Base-by-base conservation (phyloP, 1,140 invertebrate species). In the Drosophila dunni region DNA sequence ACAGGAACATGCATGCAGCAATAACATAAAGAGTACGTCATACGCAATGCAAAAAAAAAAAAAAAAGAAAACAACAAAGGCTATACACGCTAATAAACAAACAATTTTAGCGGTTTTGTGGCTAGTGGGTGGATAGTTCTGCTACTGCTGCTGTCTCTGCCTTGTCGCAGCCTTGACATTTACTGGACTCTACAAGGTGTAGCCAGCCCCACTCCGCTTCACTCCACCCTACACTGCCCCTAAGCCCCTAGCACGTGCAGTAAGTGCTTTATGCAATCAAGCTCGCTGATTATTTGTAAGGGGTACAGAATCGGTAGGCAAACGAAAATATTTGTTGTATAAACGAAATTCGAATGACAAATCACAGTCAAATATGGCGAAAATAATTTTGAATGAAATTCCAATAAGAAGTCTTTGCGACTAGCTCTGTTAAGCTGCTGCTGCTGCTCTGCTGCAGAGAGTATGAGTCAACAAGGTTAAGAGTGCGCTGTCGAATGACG, bases 401-500 rank as follows among this genome's bases (percentile, higher is more conserved):
- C 65, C 83, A 88, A 82, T 88, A 71, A 68, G 60, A 77, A 66
- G 44, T 44, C 53, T 44, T 29, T 64, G 66, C 66, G 58, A 44
- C 44, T 42, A 2, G 17, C 17, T 20, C 1, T 20, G 17, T 20
- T 20, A 1, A 20, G 38, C 24, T 36, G 24, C 57, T 40, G 66
- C 40, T 51, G 24, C 24, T 38, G 44, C 60, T 36, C 29, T 38
- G 44, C 33, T 17, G 38, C 42, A 38, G 45, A 73, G 70, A 60
- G 79, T 65, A 75, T 78, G 83, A 86, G 78, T 88, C 76, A 83
- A 82, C 79, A 79, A 83, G 65, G 82, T 78, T 84, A 78, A 74
- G 61, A 38, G 69, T 60, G 69, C 33, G 67, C 57, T 45, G 48
- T 46, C 50, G 53, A 53, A 29, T 70, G 67, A 71, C 67, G 51